These are phyloP conservation scores for Danio albolineatus DNA, from an alignment of 2,797 vertebrate genomes.

Conservation along the genomic window DNA sequence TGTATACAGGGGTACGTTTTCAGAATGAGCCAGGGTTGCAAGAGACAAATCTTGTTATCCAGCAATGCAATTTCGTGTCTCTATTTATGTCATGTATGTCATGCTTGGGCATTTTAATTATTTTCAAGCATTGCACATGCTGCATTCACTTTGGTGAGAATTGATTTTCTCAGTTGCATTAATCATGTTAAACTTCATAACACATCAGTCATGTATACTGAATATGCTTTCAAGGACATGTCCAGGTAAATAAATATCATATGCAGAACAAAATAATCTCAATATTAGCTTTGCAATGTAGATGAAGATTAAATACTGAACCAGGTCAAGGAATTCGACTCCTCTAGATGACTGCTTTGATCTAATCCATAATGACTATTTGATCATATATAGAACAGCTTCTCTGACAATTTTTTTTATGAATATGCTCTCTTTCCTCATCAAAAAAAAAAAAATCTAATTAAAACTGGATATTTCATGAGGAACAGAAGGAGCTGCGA, in stretches of 20 bases:
- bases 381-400: neutral
- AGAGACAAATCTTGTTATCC: too few relatives aligned
- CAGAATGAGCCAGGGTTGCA: too few relatives aligned
- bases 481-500: constrained; percentile 1
- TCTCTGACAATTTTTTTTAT: neutral
- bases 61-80: too few relatives aligned
- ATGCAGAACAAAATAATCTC: neutral
- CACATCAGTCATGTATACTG: neutral
- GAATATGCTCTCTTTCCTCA: neutral
- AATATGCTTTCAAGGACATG: neutral
- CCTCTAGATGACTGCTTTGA: too few relatives aligned
- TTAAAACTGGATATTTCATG: neutral
- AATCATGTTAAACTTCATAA: neutral
- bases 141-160: neutral
- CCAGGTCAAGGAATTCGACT: neutral
- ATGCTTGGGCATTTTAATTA: neutral
- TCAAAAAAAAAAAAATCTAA: neutral
- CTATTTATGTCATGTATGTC: neutral
- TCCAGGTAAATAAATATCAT: neutral
- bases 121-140: neutral
- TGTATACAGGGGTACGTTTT: too few relatives aligned
- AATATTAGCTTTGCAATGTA: neutral
- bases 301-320: neutral
- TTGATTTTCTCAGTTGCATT: neutral
- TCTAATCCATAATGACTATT: neutral